Conservation (phyloP, 2,797 vertebrate species). For the Vultur gryphus region DNA sequence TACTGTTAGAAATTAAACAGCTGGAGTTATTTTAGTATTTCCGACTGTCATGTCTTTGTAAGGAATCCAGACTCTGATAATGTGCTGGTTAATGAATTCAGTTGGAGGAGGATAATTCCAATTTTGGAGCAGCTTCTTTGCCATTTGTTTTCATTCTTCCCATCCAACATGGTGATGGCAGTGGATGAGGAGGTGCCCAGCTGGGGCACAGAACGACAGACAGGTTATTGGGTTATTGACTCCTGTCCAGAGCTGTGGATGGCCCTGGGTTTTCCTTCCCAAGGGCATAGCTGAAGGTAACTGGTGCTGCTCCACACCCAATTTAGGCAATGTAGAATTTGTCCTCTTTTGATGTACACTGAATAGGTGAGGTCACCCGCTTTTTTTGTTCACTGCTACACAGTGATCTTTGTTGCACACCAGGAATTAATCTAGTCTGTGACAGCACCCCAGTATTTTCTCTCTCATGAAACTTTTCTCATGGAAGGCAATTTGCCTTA, state of each 20-base stretch:
- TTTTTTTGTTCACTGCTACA: background rate
- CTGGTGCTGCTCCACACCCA: background rate
- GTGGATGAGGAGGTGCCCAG: background rate
- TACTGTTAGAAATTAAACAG: background rate
- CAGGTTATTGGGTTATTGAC: background rate
- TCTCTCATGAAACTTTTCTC: background rate
- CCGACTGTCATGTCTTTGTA: background rate
- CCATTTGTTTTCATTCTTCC: background rate
- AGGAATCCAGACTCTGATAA: background rate
- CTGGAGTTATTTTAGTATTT: background rate
- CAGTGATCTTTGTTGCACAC: accelerated
- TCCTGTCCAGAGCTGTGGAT: background rate
- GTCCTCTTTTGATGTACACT: background rate
- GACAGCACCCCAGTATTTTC: background rate
- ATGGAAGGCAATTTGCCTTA: background rate
- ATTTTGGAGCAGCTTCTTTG: background rate
- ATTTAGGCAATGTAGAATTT: background rate
- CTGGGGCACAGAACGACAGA: background rate
- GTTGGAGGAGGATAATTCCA: background rate
- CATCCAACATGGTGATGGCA: background rate
- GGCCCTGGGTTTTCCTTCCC: background rate
- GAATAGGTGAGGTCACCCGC: background rate
- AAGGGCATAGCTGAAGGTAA: background rate
- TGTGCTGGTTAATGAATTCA: background rate
- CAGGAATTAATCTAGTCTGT: background rate